Evolutionary conservation across 1,140 invertebrate species (phyloP), one percentile per base, ranked within the genome.

Genomic region (Diabrotica virgifera): DNA sequence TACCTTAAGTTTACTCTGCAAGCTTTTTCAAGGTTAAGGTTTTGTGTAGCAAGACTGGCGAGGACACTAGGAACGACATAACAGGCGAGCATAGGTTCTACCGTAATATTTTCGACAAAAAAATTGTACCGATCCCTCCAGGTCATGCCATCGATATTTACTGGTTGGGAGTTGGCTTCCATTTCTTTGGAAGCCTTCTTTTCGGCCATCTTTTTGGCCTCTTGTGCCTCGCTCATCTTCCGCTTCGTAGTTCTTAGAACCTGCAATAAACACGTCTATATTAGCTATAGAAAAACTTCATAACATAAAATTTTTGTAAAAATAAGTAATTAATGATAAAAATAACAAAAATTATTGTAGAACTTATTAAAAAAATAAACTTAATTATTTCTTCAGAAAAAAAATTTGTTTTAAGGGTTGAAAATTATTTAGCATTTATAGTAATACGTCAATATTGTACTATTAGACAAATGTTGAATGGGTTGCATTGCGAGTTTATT

Each of bases 11-110:
- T 93, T 0, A 94, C 90, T 60, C 90, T 80, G 73, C 92, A 94
- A 0, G 91, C 91, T 78, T 93, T 93, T 77, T 93, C 90, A 70
- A 93, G 81, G 72, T 91, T 92, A 11, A 94, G 80, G 78, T 93
- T 92, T 77, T 91, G 89, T 11, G 89, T 90, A 13, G 90, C 90
- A 50, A 92, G 76, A n/a, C 85, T 86, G 0, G 90, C 88, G 0
- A 92, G 78, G 11, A 91, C 89, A 63, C 88, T 89, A 0, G 90
- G 89, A 82, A 92, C 90, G 11, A 92, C 90, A 74, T 91, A 92
- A 67, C 88, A 89, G 0, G 89, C 89, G 38, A 92, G 76, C 79
- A 92, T 89, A 0, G 90, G 90, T 73, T 93, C 90, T 5, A 92
- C 89, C 0, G 90, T 92, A 40, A 91, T 89, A 71, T 90, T 86